These are phyloP conservation scores for Nasonia longicornis DNA, from an alignment of 1,140 invertebrate genomes.

Conservation along the genomic window DNA sequence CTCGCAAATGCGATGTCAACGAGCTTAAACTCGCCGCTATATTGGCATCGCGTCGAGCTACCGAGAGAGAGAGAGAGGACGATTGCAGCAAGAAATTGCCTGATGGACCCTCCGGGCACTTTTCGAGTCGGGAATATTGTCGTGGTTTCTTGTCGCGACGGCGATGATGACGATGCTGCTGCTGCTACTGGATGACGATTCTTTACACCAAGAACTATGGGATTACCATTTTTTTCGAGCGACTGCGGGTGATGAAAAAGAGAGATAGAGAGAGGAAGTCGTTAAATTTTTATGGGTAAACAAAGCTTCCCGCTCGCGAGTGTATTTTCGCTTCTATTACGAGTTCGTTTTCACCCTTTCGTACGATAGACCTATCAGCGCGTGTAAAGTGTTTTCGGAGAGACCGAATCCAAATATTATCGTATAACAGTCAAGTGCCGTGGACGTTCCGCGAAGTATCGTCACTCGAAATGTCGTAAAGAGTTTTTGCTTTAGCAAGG, in stretches of 20 bases:
- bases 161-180: background rate
- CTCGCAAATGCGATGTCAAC: slow-evolving; percentile 63
- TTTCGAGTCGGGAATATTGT: slow-evolving; percentile 2
- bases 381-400: background rate
- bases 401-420: background rate
- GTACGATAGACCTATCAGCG: background rate
- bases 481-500: background rate
- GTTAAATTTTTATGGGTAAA: background rate
- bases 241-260: background rate
- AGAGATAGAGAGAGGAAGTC: background rate
- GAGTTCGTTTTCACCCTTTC: background rate
- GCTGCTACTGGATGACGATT: background rate
- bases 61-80: slow-evolving; percentile 22
- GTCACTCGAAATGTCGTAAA: background rate
- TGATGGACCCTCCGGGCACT: background rate
- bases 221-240: background rate
- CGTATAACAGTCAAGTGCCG: background rate
- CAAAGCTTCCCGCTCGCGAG: background rate
- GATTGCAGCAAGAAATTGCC: slow-evolving; percentile 46
- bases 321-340: background rate
- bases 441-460: background rate
- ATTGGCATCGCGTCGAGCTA: slow-evolving; percentile 35
- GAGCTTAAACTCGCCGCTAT: slow-evolving; percentile 58
- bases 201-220: background rate
- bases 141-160: background rate